Percentiles rank a stretch among this genome's conserved stretches.
These are phyloP conservation scores for Colaptes auratus DNA, from an alignment of 2,113 vertebrate genomes.

Conservation along the genomic window DNA sequence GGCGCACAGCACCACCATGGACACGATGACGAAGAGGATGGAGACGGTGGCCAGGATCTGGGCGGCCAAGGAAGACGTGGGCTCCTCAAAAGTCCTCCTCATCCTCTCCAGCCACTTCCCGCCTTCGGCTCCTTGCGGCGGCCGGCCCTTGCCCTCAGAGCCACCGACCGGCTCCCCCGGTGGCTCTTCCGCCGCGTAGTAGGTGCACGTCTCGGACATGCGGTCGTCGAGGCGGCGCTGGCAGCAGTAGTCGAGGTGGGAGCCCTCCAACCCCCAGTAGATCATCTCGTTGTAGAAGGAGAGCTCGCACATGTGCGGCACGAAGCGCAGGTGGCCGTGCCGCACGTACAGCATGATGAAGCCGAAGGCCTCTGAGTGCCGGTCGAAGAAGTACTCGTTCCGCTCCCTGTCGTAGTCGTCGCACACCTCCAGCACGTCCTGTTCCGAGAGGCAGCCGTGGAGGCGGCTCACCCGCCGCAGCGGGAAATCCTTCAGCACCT, in stretches of 20 bases:
- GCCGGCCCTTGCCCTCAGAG: not conserved
- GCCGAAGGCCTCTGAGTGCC: conserved; percentile 95
- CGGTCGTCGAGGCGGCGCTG: conserved; percentile 96
- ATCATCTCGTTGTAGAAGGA: conserved; percentile 98
- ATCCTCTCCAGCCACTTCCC: conserved; percentile 90
- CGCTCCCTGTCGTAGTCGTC: conserved; percentile 97
- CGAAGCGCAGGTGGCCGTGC: conserved; percentile 94
- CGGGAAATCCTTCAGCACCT: conserved; percentile 96
- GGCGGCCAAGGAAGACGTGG: conserved; percentile 91
- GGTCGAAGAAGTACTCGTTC: conserved; percentile 98
- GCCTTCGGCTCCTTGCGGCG: conserved; percentile 46
- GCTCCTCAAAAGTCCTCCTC: conserved; percentile 94
- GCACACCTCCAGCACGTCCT: conserved; percentile 96
- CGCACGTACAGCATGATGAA: conserved; percentile 97
- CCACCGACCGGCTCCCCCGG: conserved; percentile 67
- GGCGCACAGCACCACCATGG: conserved; percentile 96
- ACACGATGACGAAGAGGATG: conserved; percentile 94
- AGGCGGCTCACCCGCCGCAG: conserved; percentile 92
- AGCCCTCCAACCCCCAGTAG: conserved; percentile 96
- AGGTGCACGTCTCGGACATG: conserved; percentile 92
- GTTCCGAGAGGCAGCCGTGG: conserved; percentile 93
- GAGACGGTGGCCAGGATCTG: conserved; percentile 94
- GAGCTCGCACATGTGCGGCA: conserved; percentile 96
- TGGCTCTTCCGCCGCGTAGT: conserved; percentile 80
- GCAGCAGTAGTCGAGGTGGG: conserved; percentile 95